phyloP scores from a whole-genome alignment of 2,888 invertebrate genomes.

The Standfussiana lucernea region DNA sequence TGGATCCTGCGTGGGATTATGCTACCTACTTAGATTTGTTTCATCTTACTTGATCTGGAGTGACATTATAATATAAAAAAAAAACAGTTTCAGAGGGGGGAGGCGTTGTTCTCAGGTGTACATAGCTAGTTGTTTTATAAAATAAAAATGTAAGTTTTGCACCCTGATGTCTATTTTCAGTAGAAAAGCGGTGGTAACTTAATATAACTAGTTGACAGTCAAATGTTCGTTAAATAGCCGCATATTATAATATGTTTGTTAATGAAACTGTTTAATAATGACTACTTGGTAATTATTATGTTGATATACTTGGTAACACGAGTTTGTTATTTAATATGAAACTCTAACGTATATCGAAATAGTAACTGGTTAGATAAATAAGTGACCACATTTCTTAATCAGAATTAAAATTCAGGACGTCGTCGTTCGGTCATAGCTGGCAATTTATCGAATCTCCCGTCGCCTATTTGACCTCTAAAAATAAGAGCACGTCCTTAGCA shows the following conservation, averaged over 20 bases:
- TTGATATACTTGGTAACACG: neutral
- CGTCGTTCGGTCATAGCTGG: constrained; percentile 15
- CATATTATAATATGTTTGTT: neutral
- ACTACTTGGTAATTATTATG: neutral
- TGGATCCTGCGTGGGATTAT: constrained; percentile 8
- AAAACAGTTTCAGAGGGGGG: neutral
- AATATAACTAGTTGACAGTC: neutral
- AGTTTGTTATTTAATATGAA: neutral
- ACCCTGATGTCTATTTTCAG: neutral
- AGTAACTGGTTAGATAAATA: neutral
- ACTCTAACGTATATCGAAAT: neutral
- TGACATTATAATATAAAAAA: neutral
- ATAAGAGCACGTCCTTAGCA: constrained; percentile 14
- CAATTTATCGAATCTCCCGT: constrained; percentile 41
- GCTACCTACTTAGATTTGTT: constrained; percentile 11
- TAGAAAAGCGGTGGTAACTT: neutral
- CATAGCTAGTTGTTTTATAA: neutral
- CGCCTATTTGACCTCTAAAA: constrained; percentile 30
- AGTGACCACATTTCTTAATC: constrained; percentile 1
- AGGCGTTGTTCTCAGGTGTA: neutral
- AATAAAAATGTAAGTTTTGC: neutral
- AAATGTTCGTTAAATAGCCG: neutral
- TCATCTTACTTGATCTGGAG: neutral
- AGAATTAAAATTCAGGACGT: constrained; percentile 40
- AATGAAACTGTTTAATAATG: neutral